Evolutionary conservation across 2,113 vertebrate genomes (phyloP).

Genomic region (Laticauda laticaudata): DNA sequence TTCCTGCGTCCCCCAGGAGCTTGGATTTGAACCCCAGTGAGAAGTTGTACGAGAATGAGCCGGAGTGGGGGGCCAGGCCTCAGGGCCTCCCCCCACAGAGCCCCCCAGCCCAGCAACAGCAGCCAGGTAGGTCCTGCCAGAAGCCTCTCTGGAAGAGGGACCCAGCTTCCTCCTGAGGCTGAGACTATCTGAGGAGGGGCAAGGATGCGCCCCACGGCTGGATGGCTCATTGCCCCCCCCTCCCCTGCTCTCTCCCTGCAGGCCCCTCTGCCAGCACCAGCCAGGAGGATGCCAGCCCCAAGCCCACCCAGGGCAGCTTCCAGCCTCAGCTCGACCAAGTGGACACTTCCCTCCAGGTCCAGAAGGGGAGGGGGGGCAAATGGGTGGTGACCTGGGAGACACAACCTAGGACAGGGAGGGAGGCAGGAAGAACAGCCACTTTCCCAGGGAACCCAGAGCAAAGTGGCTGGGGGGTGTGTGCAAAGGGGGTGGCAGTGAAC

Average conservation of each 20-base stretch:
- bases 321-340: constrained; percentile 21
- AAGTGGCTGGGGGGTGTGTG: not conserved
- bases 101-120: not conserved
- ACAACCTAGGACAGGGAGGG: not conserved
- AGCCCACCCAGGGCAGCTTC: not conserved
- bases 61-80: not conserved
- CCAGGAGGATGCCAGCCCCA: not conserved
- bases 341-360: constrained; percentile 6
- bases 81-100: rapidly evolving
- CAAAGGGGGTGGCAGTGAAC: not conserved
- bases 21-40: rapidly evolving
- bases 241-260: not conserved
- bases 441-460: not conserved
- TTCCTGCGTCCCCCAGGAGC: not conserved
- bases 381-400: not conserved
- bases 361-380: not conserved
- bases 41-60: not conserved
- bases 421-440: not conserved
- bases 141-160: not conserved
- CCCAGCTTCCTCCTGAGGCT: not conserved
- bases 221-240: not conserved
- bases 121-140: not conserved
- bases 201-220: not conserved
- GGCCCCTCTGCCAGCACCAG: not conserved
- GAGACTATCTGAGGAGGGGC: not conserved